Evolutionary conservation across 2,888 invertebrate species (phyloP), one percentile per base, ranked within the genome.

Genomic region (Andricus curvator): DNA sequence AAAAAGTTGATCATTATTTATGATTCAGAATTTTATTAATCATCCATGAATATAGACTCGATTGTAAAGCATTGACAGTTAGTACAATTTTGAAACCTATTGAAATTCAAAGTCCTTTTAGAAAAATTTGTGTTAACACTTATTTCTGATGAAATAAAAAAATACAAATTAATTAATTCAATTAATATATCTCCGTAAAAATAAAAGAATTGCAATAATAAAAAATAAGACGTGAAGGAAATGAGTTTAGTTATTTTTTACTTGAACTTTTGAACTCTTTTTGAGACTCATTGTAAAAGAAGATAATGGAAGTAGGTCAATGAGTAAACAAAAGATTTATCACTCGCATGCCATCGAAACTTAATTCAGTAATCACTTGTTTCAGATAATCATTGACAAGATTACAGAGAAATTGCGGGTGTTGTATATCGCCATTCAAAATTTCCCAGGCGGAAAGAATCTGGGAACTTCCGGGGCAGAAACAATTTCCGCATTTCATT

Each of bases 311-410:
- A 70, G 70, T 51, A 70, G 70, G 51, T 70, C 70, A 70, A 29
- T 51, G 29, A 9, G 70, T 33, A 70, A 51, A 70, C 51, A 70
- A 70, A 48, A 51, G 51, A 70, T 70, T 70, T 70, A 51, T 70
- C 70, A 70, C 20, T 33, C 51, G 29, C 9, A 70, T 70, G 25
- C 17, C 68, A 70, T 25, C 44, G 22, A 29, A 48, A 15, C 70
- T 20, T 48, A 48, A 25, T 20, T 51, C 20, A 70, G 29, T 70
- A 70, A 51, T 51, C 4, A 25, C 25, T 29, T 22, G 51, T 29
- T 70, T 51, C 25, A 51, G 41, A 68, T 22, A 20, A 68, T 68
- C 68, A 68, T 68, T 68, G 15, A 48, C 48, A 48, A 48, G 48
- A 70, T 70, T 70, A 70, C 51, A 56, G 70, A 25, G 51, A 51